Percentiles rank a stretch among this genome's conserved stretches.
These are phyloP conservation scores for Tauraco hartlaubi DNA, from an alignment of 2,797 vertebrate genomes.

Conservation along the genomic window DNA sequence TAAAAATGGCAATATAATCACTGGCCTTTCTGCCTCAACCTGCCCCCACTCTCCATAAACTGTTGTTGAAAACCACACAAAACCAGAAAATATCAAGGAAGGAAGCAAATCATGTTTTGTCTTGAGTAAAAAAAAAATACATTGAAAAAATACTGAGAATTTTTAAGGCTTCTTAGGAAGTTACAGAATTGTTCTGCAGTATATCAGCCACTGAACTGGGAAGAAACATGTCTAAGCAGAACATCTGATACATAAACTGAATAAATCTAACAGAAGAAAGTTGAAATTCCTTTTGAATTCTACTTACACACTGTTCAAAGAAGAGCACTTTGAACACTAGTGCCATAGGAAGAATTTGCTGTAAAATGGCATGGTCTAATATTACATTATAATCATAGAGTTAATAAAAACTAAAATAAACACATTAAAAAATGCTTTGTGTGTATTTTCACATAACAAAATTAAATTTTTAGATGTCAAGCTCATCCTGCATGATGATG, in stretches of 20 bases:
- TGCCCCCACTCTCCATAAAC: background rate
- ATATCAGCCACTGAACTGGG: background rate
- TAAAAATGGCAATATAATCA: background rate
- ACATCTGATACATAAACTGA: background rate
- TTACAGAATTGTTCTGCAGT: background rate
- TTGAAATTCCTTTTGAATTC: background rate
- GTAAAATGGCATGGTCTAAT: background rate
- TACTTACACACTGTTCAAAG: background rate
- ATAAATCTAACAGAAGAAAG: background rate
- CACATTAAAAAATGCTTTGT: background rate
- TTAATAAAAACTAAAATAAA: background rate
- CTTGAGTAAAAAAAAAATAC: background rate
- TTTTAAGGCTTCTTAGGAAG: background rate
- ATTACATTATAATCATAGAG: background rate
- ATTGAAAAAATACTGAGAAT: background rate
- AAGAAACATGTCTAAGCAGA: background rate
- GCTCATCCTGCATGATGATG: background rate
- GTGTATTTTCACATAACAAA: background rate
- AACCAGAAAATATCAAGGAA: background rate
- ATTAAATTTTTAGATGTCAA: background rate
- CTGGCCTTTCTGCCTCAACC: background rate
- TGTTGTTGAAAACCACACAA: background rate
- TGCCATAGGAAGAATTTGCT: background rate
- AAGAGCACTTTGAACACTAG: background rate
- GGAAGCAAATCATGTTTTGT: background rate